Base-by-base conservation (phyloP, 2,888 invertebrate genomes). In the Melieria omissa region DNA sequence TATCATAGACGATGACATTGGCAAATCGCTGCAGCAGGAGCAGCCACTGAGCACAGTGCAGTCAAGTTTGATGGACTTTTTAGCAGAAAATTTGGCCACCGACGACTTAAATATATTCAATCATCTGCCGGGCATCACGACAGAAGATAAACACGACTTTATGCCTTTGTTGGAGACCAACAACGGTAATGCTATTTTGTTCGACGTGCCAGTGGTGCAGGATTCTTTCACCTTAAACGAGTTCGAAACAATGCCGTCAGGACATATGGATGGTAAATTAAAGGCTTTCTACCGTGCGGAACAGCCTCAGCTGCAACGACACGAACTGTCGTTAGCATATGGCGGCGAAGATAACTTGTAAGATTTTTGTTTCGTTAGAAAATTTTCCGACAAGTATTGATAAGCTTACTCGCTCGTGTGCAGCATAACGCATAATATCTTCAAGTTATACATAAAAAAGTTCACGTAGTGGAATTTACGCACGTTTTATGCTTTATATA, bases 61-160 rank as follows among this genome's bases (percentile, higher is more conserved):
- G 65, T 85, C 85, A 0, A 85, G 83, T 73, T 76, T 87, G 9
- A 85, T 85, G 84, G 87, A 86, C 71, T 86, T 87, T 71, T 70
- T 87, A 4, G 85, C 85, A 4, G 86, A 86, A 72, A 87, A 80
- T 72, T 75, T 86, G 14, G 80, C 81, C 0, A 80, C 81, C 44
- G 84, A 85, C 69, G 85, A 85, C 67, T 73, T 85, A 16, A 78
- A 77, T 69, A 79, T 86, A 74, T 84, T 86, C 55, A 80, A 74
- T 65, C 79, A 76, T 46, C 77, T 83, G 42, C 81, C 81, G 7
- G 80, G 80, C 66, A 83, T 83, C 45, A 80, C 80, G 70, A 76
- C 82, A 2, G 82, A 85, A 5, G 79, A 78, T 4, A 84, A 85
- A 52, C 78, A 75, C 14, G 85, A 85, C 73, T 79, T 85, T 29